These are phyloP conservation scores for Nymphalis polychloros DNA, from an alignment of 2,888 invertebrate genomes.

Conservation along the genomic window DNA sequence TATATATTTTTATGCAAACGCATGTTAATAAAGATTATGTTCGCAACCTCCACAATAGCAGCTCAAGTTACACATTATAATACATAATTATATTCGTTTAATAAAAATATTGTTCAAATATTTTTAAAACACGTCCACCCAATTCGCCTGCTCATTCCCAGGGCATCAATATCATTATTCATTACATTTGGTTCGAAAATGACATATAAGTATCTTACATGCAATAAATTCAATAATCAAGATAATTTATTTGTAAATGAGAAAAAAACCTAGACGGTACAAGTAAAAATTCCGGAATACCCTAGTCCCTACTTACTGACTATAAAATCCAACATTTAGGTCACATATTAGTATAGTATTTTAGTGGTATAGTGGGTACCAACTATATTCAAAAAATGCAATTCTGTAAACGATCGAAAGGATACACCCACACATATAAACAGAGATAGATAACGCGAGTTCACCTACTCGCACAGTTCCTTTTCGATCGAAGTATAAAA, in stretches of 20 bases:
- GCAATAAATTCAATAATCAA: background rate
- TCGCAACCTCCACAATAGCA: conserved; percentile 1
- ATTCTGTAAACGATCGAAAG: too few relatives aligned
- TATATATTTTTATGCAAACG: background rate
- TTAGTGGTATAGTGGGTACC: too few relatives aligned
- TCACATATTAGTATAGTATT: too few relatives aligned
- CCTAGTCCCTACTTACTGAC: background rate
- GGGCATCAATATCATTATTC: background rate
- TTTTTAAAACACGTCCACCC: background rate
- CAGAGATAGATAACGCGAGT: too few relatives aligned
- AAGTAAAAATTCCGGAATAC: background rate
- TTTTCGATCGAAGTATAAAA: too few relatives aligned
- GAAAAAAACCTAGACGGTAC: conserved; percentile 3
- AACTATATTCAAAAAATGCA: too few relatives aligned
- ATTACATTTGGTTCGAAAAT: background rate
- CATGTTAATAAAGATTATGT: background rate
- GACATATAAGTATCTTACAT: background rate
- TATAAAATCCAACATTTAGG: conserved; percentile 1
- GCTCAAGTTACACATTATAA: background rate
- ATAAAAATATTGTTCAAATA: background rate
- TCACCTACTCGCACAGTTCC: too few relatives aligned
- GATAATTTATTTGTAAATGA: background rate
- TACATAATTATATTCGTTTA: background rate
- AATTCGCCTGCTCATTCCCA: background rate
- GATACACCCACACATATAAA: too few relatives aligned